Evolutionary conservation across 2,888 invertebrate genomes (phyloP), one percentile per base, ranked within the genome.

Genomic region (Drosophila lutescens): DNA sequence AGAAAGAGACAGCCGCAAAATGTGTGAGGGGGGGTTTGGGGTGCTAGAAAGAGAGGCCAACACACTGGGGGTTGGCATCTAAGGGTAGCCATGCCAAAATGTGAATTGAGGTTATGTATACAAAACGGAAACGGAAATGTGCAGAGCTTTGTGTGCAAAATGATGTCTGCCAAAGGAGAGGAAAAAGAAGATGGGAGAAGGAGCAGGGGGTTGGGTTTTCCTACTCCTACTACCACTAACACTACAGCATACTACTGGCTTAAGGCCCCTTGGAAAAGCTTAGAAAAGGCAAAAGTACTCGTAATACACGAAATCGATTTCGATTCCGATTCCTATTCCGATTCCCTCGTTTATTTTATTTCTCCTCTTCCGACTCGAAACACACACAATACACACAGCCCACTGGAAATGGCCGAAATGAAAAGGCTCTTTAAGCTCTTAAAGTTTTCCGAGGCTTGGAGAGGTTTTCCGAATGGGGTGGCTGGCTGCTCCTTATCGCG

Each of bases 41-140:
- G 1, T 5, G 38, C 8, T 8, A 26, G 36, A 38, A 34, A n/a
- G 58, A n/a, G 12, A 15, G 23, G 9, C 12, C 4, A 46, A 44
- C 41, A 10, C 17, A 23, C 8, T n/a, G 44, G 46, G 58, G 55
- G 62, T 70, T 67, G 66, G 68, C 72, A 58, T 62, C 58, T 80
- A 69, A 61, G 70, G 84, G 78, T 75, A 49, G 77, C 73, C 77
- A 66, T 75, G 88, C 78, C 84, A 83, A 83, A 88, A 88, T 79
- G 77, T 78, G 85, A 87, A 88, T 89, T 90, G 88, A 88, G 88
- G 88, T 89, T 88, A 90, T 87, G 88, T 89, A 88, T 79, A 90
- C 89, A 88, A 85, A 89, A 83, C 84, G 89, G 84, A 85, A 89
- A 85, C 88, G 88, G 86, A 79, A 86, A 88, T 87, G 89, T 83